Evolutionary conservation across 2,888 invertebrate species (phyloP), one percentile per base, ranked within the genome.

Genomic region (Neoascia interrupta): DNA sequence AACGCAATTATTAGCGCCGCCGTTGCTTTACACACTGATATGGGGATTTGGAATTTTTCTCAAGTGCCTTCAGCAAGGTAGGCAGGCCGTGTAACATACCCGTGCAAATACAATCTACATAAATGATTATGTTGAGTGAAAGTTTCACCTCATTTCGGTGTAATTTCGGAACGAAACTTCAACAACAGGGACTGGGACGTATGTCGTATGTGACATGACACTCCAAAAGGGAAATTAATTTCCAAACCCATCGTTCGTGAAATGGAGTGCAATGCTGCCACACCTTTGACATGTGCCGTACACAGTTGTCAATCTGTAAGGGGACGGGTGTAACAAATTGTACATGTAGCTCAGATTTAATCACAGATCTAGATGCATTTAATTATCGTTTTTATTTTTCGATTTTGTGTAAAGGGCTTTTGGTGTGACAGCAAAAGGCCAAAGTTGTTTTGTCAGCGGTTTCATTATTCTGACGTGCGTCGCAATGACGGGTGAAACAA

Each of bases 161-260:
- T 28, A 56, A 16, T 28, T 28, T 2, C 18, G n/a, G 5, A 13
- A 23, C 16, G 8, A 15, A 43, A 58, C 56, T n/a, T n/a, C n/a
- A n/a, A n/a, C n/a, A n/a, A n/a, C n/a, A n/a, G n/a, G n/a, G n/a
- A n/a, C n/a, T n/a, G n/a, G n/a, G n/a, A n/a, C n/a, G n/a, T n/a
- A n/a, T n/a, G n/a, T n/a, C n/a, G n/a, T n/a, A n/a, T n/a, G 31
- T 58, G 56, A 43, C 56, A 31, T 58, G 19, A 58, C 21, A n/a
- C 15, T 21, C 21, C 1, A 39, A 58, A 19, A n/a, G 37, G 23
- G 6, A 28, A 47, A 16, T 11, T 16, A 26, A 4, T 45, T 23
- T 13, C n/a, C n/a, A n/a, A n/a, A n/a, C 43, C 1, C 16, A 26
- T 51, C 10, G 23, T 53, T 34, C 19, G 6, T 26, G 15, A 54